Base-by-base conservation (phyloP, 2,797 vertebrate species). In the Pseudochromis fuscus region DNA sequence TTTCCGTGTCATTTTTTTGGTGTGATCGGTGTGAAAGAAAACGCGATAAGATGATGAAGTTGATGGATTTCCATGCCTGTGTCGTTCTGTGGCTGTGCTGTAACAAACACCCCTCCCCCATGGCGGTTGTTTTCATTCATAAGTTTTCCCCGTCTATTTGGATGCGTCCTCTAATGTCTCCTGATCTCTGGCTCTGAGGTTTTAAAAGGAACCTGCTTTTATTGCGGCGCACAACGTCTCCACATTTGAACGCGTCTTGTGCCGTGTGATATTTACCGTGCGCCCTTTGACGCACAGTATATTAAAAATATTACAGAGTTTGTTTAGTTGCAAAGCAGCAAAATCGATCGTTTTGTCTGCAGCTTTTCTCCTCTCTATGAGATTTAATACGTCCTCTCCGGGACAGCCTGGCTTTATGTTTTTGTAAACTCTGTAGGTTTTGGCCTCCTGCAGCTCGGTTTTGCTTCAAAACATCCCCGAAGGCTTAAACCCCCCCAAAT, bases 41-140 rank as follows among this genome's bases (percentile, higher is more conserved):
- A n/a, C 52, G 37, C 62, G 46, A 56, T 67, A 18, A 40, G 28
- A 11, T 44, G 63, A 6, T 69, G 57, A 71, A 75, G 79, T 42
- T 71, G 77, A 78, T 77, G 79, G 72, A 48, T 87, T 44, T 57
- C 64, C 67, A 51, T 49, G 84, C 72, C 72, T 48, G 78, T 18
- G 84, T 81, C 67, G 59, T 37, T 63, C 76, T 60, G 80, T 46
- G 84, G 70, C 79, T 82, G 56, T 49, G 82, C 90, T 85, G 85
- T 82, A 81, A 90, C 82, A 88, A 86, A 91, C 93, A 87, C 88
- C 90, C 89, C 91, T 88, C 88, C 91, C 92, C 92, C 92, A 72
- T 72, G 79, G 76, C 74, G 87, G 84, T 92, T 95, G 93, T 95
- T 96, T 96, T 97, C 96, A 97, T 98, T 98, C 96, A 98, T 96